Evolutionary conservation across 2,113 vertebrate genomes (phyloP).

Genomic region (Cryptomyrus ogoouensis): DNA sequence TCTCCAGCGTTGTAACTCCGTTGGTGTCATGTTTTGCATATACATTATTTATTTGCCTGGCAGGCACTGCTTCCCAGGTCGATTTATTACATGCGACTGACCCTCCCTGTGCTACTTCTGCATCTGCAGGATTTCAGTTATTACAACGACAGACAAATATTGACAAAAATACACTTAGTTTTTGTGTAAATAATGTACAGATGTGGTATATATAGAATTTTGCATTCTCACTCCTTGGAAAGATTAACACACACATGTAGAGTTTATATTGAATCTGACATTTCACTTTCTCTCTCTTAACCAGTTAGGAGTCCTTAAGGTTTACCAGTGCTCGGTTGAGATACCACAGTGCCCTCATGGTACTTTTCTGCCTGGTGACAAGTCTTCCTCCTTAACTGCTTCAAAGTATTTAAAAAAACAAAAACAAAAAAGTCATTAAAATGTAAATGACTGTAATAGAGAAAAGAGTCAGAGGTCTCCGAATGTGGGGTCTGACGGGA

Average conservation of each 20-base stretch:
- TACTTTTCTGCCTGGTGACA: background rate
- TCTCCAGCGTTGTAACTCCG: background rate
- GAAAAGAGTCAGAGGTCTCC: background rate
- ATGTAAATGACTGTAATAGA: constrained; percentile 7
- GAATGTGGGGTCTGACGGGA: background rate
- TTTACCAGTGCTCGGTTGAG: background rate
- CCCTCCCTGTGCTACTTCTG: background rate
- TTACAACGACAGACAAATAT: background rate
- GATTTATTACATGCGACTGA: background rate
- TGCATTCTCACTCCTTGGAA: background rate
- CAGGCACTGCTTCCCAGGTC: background rate
- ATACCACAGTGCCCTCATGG: background rate
- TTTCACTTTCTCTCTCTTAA: background rate
- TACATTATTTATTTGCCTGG: constrained; percentile 17
- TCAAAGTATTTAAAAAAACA: background rate
- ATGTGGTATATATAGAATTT: background rate
- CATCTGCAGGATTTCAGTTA: background rate
- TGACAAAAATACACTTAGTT: background rate
- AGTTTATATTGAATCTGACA: background rate
- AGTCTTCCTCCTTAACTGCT: background rate
- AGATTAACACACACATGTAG: background rate
- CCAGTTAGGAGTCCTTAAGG: background rate
- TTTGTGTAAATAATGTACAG: background rate
- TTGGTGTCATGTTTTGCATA: background rate
- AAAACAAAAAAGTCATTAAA: constrained; percentile 11